Conservation (phyloP, 1,140 invertebrate genomes). For the Ladona fulva region DNA sequence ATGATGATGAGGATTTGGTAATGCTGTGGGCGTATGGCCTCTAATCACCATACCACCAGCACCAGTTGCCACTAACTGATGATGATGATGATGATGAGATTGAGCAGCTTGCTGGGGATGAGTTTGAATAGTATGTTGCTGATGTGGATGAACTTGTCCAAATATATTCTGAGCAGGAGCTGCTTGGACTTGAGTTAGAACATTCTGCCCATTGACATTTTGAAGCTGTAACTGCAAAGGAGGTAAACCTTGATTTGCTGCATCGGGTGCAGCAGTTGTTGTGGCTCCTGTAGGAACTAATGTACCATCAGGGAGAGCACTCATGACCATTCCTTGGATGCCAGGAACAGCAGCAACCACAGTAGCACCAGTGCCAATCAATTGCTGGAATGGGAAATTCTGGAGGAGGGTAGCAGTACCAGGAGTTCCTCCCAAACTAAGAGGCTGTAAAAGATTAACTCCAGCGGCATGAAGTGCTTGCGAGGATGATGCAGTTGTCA, state of each 20-base stretch:
- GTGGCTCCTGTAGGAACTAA: conserved; percentile 33
- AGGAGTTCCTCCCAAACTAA: conserved; percentile 46
- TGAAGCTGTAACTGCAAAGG: conserved; percentile 63
- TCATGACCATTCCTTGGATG: conserved; percentile 64
- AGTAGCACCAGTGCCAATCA: conserved; percentile 28
- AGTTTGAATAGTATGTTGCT: conserved; percentile 30
- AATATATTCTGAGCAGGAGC: conserved; percentile 33
- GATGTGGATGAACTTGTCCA: conserved; percentile 42
- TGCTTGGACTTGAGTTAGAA: conserved; percentile 57
- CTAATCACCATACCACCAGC: conserved; percentile 68
- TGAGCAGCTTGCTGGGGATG: neutral
- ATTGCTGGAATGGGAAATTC: conserved; percentile 72
- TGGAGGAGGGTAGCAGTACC: conserved; percentile 59
- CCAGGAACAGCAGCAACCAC: conserved; percentile 54
- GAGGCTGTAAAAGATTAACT: conserved; percentile 68
- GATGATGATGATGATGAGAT: neutral
- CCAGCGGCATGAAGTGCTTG: conserved; percentile 26
- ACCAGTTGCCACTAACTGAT: conserved; percentile 44
- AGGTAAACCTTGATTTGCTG: conserved; percentile 45
- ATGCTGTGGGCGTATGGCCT: conserved; percentile 54
- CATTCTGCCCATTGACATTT: conserved; percentile 68
- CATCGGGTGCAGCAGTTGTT: conserved; percentile 48
- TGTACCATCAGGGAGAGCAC: conserved; percentile 50
- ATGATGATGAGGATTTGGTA: conserved; percentile 60
- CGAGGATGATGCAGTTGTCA: conserved; percentile 43